Evolutionary conservation across 2,888 invertebrate genomes (phyloP).

Genomic region (Sinotaia quadrata): DNA sequence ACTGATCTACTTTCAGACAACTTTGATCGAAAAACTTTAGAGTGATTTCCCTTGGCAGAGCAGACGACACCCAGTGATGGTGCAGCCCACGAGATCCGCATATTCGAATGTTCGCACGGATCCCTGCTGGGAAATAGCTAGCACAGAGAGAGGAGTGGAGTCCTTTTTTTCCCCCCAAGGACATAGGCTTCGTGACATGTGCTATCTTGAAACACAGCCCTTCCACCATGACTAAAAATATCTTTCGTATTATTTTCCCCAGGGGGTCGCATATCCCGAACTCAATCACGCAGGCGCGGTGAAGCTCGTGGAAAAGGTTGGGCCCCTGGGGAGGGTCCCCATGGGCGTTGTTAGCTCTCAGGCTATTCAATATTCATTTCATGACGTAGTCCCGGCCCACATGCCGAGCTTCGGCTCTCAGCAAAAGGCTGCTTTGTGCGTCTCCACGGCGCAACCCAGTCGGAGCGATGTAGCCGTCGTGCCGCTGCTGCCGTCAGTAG

Average conservation of each 20-base stretch:
- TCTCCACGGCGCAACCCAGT: slow-evolving; percentile 24
- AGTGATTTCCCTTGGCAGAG: slow-evolving; percentile 29
- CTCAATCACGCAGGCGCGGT: slow-evolving; percentile 37
- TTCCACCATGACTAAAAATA: slow-evolving; percentile 38
- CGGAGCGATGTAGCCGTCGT: slow-evolving; percentile 17
- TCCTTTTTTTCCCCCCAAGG: slow-evolving; percentile 32
- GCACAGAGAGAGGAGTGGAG: slow-evolving; percentile 29
- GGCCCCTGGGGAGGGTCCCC: slow-evolving; percentile 55
- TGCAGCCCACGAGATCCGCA: slow-evolving; percentile 24
- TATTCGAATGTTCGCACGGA: slow-evolving; percentile 34
- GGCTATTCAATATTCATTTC: slow-evolving; percentile 64
- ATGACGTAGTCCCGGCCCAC: slow-evolving; percentile 52
- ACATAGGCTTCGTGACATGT: slow-evolving; percentile 40
- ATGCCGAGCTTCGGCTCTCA: slow-evolving; percentile 52
- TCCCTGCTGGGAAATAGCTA: slow-evolving; percentile 51
- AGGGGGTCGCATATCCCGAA: slow-evolving; percentile 35
- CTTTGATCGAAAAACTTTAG: slow-evolving; percentile 24
- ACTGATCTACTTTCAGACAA: no score
- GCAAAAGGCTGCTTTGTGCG: slow-evolving; percentile 34
- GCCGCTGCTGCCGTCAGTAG: slow-evolving; percentile 14
- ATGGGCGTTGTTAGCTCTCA: slow-evolving; percentile 57
- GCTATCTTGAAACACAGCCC: slow-evolving; percentile 43
- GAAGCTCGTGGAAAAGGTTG: slow-evolving; percentile 41
- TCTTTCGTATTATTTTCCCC: slow-evolving; percentile 42
- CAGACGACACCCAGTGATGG: slow-evolving; percentile 27